Base-by-base conservation (phyloP, 2,888 invertebrate genomes). In the Cartodere bifasciata region DNA sequence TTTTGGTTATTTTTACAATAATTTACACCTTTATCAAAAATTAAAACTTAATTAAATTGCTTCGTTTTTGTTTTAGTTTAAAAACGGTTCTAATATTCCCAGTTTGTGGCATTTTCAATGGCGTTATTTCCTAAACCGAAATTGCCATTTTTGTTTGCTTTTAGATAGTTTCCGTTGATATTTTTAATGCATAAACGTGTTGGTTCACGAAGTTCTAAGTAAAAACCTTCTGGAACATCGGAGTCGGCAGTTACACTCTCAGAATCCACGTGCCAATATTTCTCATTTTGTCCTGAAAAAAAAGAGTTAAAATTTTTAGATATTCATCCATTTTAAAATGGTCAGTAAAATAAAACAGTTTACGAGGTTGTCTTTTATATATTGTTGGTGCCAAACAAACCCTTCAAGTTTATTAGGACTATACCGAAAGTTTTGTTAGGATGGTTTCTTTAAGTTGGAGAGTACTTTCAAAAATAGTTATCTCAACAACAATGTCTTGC, bases 251-350 rank as follows among this genome's bases (percentile, higher is more conserved):
- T 73, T 33, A 94, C 79, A 31, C 79, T 73, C 59, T 92, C 92
- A 47, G 81, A 78, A 55, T 85, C 84, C 31, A 86, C 79, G 58
- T 85, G 81, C 91, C 92, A 92, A 64, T 90, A 95, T 58, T 88
- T 88, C 50, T 85, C 85, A 63, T 85, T 90, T 57, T 83, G 81
- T 44, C 88, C 88, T 88, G 62, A 11, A 62, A 52, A 38, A 23
- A 28, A n/a, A n/a, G n/a, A n/a, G n/a, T n/a, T n/a, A n/a, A n/a
- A n/a, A n/a, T n/a, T n/a, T n/a, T n/a, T n/a, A n/a, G n/a, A n/a
- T n/a, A n/a, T n/a, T n/a, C n/a, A n/a, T n/a, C n/a, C n/a, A n/a
- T n/a, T n/a, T n/a, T n/a, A n/a, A n/a, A n/a, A n/a, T n/a, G n/a
- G n/a, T n/a, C n/a, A n/a, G n/a, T n/a, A n/a, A n/a, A n/a, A n/a